Base-by-base conservation (phyloP, 2,113 vertebrate genomes). In the Boleophthalmus pectinirostris region DNA sequence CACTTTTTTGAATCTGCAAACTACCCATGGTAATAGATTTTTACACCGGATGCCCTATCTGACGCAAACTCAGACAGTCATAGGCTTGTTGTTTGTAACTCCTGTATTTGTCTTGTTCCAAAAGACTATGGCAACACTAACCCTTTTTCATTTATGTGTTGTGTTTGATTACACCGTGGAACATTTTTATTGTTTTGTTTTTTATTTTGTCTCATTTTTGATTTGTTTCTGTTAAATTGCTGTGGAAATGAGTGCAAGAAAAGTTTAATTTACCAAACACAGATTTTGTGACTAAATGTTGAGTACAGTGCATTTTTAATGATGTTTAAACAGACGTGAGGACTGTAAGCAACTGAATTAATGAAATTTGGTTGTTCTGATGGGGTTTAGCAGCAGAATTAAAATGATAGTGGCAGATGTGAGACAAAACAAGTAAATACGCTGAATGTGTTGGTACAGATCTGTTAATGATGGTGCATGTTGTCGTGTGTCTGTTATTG, bases 391-490 rank as follows among this genome's bases (percentile, higher is more conserved):
- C n/a, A 13, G 33, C 75, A 24, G 73, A 80, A 77, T 85, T 74
- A 72, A 87, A 87, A 84, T 78, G 58, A 74, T 73, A 69, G 21
- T 2, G 70, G 81, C 86, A 85, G 82, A 87, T 86, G 87, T 83
- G 84, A 71, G 45, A 69, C 75, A 54, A 73, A 83, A 68, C 77
- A 75, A 67, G 80, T 87, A 79, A 80, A 67, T 68, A 33, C 45
- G 69, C 72, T 80, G 69, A 72, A 58, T 71, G 60, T 77, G 74
- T 70, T 88, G 69, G 79, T 86, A 78, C 73, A 77, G 70, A 85
- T 80, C 72, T 75, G 70, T 87, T 90, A 84, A 81, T 80, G 83
- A 80, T 74, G 25, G 72, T 33, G 47, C 74, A 78, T 77, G 81
- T 87, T 83, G 73, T 85, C 49, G 68, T 75, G 81, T 75, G 73